Percentiles rank a stretch among this genome's conserved stretches.
Conservation (phyloP, 2,797 vertebrate species). For the Hydrocynus forskahlii region DNA sequence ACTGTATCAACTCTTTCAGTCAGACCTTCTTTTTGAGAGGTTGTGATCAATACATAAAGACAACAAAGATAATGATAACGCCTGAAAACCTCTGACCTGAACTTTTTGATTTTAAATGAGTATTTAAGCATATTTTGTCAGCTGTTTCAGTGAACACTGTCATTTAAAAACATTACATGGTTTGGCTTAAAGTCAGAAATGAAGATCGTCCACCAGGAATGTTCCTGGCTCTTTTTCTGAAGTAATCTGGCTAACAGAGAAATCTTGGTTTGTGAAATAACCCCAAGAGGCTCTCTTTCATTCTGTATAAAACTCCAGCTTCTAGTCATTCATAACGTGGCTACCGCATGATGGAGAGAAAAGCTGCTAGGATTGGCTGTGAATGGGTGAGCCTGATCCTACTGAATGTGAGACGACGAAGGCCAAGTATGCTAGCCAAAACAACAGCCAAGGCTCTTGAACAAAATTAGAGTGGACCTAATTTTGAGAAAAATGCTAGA, state of each 20-base stretch:
- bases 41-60: no score
- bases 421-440: not conserved
- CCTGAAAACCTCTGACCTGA: not conserved
- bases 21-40: no score
- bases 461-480: not conserved
- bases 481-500: not conserved
- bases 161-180: not conserved
- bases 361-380: not conserved
- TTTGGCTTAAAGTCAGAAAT: not conserved
- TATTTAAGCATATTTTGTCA: no score
- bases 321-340: constrained; percentile 53
- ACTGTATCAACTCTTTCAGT: no score
- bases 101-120: no score
- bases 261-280: not conserved
- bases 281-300: constrained; percentile 35
- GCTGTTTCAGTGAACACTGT: not conserved
- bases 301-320: constrained; percentile 60
- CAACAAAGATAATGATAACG: no score
- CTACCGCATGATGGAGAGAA: constrained; percentile 57
- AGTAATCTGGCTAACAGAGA: not conserved
- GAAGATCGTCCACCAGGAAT: not conserved
- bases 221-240: not conserved
- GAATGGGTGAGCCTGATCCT: not conserved
- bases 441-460: not conserved
- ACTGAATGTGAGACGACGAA: not conserved